A percentile compares a stretch with the other conserved stretches of the same genome.
These are phyloP conservation scores for Hirundichthys speculiger DNA, from an alignment of 2,113 vertebrate genomes.

Conservation along the genomic window DNA sequence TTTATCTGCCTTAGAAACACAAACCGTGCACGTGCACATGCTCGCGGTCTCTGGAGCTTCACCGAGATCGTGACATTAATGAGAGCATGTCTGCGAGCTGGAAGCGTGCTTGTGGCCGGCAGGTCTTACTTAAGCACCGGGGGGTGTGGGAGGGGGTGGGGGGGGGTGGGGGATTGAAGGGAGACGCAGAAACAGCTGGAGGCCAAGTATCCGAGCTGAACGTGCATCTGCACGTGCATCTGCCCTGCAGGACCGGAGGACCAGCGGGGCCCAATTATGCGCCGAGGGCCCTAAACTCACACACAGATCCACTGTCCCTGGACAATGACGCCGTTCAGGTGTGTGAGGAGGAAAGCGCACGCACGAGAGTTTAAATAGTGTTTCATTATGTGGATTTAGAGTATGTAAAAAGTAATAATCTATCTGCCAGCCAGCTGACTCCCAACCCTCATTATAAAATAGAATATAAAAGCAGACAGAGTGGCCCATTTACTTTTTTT, in stretches of 20 bases:
- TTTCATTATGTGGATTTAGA: constrained; percentile 57
- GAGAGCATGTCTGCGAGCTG: constrained; percentile 1
- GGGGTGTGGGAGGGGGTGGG: too few relatives aligned
- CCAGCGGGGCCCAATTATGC: constrained; percentile 10
- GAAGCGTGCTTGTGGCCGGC: too few relatives aligned
- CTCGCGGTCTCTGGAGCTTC: constrained; percentile 22
- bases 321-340: constrained; percentile 32
- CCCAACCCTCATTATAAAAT: constrained; percentile 34
- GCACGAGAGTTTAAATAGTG: constrained; percentile 32
- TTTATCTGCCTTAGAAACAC: constrained; percentile 31
- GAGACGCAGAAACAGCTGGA: constrained; percentile 16
- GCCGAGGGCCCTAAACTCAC: constrained; percentile 23
- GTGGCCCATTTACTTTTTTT: constrained; percentile 37
- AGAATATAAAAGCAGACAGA: constrained; percentile 40
- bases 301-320: constrained; percentile 43
- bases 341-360: constrained; percentile 31
- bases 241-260: constrained; percentile 31
- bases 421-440: constrained; percentile 40
- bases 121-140: constrained; percentile 9
- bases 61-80: constrained; percentile 1
- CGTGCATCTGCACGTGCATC: constrained; percentile 13
- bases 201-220: constrained; percentile 16
- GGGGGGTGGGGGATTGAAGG: too few relatives aligned
- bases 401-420: constrained; percentile 55
- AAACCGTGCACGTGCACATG: not conserved